These are phyloP conservation scores for Delia radicum DNA, from an alignment of 1,140 invertebrate species.

Conservation along the genomic window DNA sequence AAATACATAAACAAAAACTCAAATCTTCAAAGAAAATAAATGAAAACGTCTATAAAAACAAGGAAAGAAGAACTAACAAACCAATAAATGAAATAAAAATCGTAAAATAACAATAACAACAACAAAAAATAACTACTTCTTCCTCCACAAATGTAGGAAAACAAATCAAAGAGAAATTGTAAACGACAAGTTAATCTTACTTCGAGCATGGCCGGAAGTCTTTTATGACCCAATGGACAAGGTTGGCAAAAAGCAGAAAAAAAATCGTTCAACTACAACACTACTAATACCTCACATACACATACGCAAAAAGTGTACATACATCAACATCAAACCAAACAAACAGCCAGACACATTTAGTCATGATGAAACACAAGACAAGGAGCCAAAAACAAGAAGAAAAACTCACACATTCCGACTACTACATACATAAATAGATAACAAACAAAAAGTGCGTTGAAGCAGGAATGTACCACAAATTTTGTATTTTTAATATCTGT, in stretches of 20 bases:
- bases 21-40: background rate
- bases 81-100: background rate
- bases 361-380: background rate
- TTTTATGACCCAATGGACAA: conserved; percentile 53
- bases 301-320: background rate
- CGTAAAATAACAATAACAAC: background rate
- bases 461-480: background rate
- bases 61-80: background rate
- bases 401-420: background rate
- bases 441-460: background rate
- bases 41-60: background rate
- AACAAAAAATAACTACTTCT: background rate
- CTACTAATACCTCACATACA: no score
- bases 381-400: background rate
- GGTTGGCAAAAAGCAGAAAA: conserved; percentile 25
- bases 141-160: conserved; percentile 22
- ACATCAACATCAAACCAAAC: background rate
- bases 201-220: conserved; percentile 54
- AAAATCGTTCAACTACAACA: background rate
- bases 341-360: background rate
- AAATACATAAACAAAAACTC: background rate
- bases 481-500: no score
- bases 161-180: conserved; percentile 56
- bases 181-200: conserved; percentile 56
- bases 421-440: background rate